Conservation (phyloP, 2,113 vertebrate genomes). For the Dissostichus mawsoni region DNA sequence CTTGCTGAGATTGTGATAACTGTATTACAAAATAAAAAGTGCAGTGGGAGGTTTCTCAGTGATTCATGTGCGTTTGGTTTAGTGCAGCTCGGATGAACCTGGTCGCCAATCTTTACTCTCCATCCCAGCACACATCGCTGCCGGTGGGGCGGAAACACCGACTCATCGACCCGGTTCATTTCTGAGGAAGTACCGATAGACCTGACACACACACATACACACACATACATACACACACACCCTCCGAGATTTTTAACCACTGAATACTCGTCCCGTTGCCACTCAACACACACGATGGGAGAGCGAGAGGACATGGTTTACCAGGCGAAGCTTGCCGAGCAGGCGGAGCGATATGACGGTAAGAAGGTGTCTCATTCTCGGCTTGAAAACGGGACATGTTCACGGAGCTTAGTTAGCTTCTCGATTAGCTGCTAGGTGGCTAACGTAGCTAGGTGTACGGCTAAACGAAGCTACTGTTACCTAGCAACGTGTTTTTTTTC, state of each 20-base stretch:
- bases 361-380: slow-evolving; percentile 65
- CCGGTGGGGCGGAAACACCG: slow-evolving; percentile 79
- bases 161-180: slow-evolving; percentile 76
- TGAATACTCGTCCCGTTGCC: slow-evolving; percentile 58
- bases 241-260: slow-evolving; percentile 29
- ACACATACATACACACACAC: too few species aligned
- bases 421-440: slow-evolving; percentile 22
- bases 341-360: slow-evolving; percentile 98
- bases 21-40: too few species aligned
- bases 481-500: background rate
- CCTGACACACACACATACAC: slow-evolving; percentile 35
- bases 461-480: background rate
- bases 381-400: slow-evolving; percentile 48
- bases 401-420: slow-evolving; percentile 30
- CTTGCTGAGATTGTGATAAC: too few species aligned
- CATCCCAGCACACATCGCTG: slow-evolving; percentile 65
- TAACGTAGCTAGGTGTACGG: background rate
- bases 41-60: background rate
- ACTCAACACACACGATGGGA: slow-evolving; percentile 88
- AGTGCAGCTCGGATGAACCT: slow-evolving; percentile 76
- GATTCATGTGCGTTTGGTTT: slow-evolving; percentile 76
- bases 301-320: slow-evolving; percentile 95
- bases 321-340: slow-evolving; percentile 97
- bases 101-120: slow-evolving; percentile 83
- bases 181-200: slow-evolving; percentile 73